Evolutionary conservation across 2,888 invertebrate species (phyloP).

Genomic region (Pyrrhia umbra): DNA sequence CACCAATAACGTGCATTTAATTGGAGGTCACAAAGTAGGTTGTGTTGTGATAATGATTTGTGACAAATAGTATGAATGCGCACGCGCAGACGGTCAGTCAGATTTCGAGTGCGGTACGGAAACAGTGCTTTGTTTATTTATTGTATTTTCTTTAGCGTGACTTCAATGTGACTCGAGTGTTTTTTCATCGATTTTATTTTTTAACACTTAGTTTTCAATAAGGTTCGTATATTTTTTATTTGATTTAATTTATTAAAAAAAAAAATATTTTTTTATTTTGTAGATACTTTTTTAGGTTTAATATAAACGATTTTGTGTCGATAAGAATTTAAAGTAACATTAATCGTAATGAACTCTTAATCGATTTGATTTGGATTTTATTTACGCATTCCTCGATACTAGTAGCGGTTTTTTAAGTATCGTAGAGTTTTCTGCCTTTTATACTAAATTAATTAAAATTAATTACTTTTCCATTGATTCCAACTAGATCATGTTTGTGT

Average conservation of each 20-base stretch:
- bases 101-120: constrained; percentile 50
- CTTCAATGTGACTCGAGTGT: constrained; percentile 36
- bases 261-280: not conserved
- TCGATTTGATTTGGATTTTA: not conserved
- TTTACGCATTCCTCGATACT: not conserved
- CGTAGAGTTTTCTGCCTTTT: not conserved
- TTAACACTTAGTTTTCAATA: constrained; percentile 5
- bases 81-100: constrained; percentile 53
- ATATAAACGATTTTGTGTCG: not conserved
- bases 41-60: constrained; percentile 62
- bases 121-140: constrained; percentile 41
- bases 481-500: too few species aligned
- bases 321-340: not conserved
- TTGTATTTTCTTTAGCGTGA: constrained; percentile 11
- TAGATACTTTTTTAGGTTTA: not conserved
- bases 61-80: constrained; percentile 57
- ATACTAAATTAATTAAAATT: not conserved
- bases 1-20: constrained; percentile 34
- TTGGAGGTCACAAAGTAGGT: constrained; percentile 60
- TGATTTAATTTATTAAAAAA: not conserved
- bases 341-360: not conserved
- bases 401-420: not conserved
- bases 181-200: constrained; percentile 11
- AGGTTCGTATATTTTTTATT: constrained; percentile 27
- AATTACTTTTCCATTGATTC: too few species aligned